phyloP scores from a whole-genome alignment of 2,888 invertebrate species.

The Microplitis manilae region DNA sequence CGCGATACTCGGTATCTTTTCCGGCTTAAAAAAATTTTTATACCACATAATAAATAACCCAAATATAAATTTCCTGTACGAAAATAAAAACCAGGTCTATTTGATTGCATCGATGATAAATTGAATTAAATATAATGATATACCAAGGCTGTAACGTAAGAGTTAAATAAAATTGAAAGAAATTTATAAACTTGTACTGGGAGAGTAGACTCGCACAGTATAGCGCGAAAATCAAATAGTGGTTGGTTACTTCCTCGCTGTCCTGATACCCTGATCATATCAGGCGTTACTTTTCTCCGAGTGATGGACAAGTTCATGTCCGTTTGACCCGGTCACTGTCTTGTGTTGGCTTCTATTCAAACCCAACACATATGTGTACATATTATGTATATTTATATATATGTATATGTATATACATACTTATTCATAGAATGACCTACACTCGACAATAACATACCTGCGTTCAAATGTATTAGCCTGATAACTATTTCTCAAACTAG shows the following conservation, averaged over 20 bases:
- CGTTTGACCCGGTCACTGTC: conserved; percentile 15
- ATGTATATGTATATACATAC: no score
- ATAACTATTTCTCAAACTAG: neutral
- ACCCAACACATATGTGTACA: neutral
- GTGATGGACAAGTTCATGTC: conserved; percentile 58
- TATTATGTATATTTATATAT: neutral
- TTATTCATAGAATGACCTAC: no score
- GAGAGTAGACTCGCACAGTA: neutral
- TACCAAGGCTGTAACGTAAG: neutral
- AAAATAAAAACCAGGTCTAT: neutral
- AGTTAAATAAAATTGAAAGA: conserved; percentile 3
- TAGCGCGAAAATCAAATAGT: neutral
- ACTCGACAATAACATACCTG: neutral
- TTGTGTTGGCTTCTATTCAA: neutral
- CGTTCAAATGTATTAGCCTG: neutral
- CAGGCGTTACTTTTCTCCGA: conserved; percentile 57
- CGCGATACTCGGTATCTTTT: neutral
- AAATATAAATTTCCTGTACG: neutral
- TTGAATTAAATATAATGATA: neutral
- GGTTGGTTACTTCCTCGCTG: conserved; percentile 45
- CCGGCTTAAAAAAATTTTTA: neutral
- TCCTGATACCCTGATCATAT: conserved; percentile 48
- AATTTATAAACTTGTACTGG: neutral
- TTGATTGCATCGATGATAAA: no score
- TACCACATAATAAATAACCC: neutral